Conservation (phyloP, 2,888 invertebrate species). For the Coleophora deauratella region DNA sequence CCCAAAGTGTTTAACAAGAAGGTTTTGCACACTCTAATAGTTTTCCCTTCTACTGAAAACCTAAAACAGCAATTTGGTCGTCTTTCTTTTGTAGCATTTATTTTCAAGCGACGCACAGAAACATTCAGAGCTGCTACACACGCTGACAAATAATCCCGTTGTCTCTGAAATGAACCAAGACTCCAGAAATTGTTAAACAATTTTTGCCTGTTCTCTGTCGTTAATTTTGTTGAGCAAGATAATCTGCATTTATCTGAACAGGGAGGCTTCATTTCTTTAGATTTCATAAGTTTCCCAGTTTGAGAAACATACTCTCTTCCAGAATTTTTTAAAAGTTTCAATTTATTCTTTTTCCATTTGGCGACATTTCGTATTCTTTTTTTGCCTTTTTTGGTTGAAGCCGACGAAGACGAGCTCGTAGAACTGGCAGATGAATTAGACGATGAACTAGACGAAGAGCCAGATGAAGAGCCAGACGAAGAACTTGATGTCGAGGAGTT, state of each 20-base stretch:
- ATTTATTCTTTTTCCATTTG: not conserved
- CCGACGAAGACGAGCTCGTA: not conserved
- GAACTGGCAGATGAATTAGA: not conserved
- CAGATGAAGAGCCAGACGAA: not conserved
- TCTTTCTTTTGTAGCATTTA: conserved; percentile 4
- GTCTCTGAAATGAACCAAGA: conserved; percentile 9
- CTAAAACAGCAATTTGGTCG: not conserved
- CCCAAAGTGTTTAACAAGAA: conserved; percentile 1
- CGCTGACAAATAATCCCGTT: conserved; percentile 11
- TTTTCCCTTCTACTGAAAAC: not conserved
- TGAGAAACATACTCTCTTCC: not conserved
- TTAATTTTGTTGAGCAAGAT: conserved; percentile 9
- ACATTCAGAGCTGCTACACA: conserved; percentile 7
- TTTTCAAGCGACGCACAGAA: conserved; percentile 6
- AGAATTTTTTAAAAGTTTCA: not conserved
- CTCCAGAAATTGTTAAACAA: conserved; percentile 12
- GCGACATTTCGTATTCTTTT: not conserved
- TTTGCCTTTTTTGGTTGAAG: conserved; percentile 1
- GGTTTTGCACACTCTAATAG: not conserved
- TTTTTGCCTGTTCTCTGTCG: conserved; percentile 6
- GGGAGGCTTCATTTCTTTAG: conserved; percentile 6
- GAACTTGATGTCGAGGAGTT: not conserved
- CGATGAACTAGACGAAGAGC: not conserved
- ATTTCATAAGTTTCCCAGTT: conserved; percentile 2
- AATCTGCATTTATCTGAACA: conserved; percentile 11